phyloP scores from a whole-genome alignment of 2,888 invertebrate species.

The Mystacides longicornis region DNA sequence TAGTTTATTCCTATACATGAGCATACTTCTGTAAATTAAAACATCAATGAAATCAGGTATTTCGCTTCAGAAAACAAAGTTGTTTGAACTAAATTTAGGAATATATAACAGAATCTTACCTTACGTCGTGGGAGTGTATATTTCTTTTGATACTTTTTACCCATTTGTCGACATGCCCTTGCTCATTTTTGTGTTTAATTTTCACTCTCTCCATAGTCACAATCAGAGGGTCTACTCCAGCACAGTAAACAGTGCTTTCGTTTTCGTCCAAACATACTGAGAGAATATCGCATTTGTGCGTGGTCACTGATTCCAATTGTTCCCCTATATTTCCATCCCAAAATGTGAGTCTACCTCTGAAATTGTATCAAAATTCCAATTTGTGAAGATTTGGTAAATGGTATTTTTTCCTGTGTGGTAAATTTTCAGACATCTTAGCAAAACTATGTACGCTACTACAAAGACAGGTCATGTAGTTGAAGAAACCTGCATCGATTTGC shows the following conservation, averaged over 20 bases:
- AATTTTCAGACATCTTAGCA: no score
- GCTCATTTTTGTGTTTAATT: slow-evolving; percentile 44
- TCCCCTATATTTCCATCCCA: slow-evolving; percentile 82
- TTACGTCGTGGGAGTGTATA: slow-evolving; percentile 83
- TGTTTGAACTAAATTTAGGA: neutral
- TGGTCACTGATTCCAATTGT: slow-evolving; percentile 68
- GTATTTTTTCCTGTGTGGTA: no score
- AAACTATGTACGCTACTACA: no score
- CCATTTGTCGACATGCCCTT: slow-evolving; percentile 60
- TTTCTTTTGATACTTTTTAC: slow-evolving; percentile 70
- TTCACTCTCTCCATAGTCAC: slow-evolving; percentile 63
- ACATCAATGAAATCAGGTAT: slow-evolving; percentile 21
- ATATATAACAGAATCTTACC: slow-evolving; percentile 31
- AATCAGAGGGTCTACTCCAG: slow-evolving; percentile 78
- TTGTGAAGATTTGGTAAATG: no score
- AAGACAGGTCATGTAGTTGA: no score
- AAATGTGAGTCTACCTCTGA: slow-evolving; percentile 71
- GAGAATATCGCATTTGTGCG: slow-evolving; percentile 76
- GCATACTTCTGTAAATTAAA: slow-evolving; percentile 58
- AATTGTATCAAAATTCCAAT: slow-evolving; percentile 22
- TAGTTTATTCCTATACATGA: slow-evolving; percentile 55
- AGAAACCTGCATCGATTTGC: no score
- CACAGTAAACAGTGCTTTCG: slow-evolving; percentile 63
- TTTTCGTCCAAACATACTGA: slow-evolving; percentile 64
- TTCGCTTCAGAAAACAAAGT: no score